phyloP scores from a whole-genome alignment of 2,797 vertebrate species.

The Benthosema pterotum region DNA sequence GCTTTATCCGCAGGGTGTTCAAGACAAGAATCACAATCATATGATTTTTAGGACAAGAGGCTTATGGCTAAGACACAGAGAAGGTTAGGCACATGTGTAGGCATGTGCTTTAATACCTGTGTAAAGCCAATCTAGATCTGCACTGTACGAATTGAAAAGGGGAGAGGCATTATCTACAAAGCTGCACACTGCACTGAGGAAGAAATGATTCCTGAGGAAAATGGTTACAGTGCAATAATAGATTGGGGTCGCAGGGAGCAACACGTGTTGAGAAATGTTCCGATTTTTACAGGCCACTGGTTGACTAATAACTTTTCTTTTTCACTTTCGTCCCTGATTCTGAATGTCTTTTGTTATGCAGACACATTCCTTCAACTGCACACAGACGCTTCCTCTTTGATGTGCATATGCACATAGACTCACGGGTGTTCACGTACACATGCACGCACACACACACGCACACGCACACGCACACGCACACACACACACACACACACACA shows the following conservation, averaged over 20 bases:
- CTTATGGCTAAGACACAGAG: slow-evolving; percentile 37
- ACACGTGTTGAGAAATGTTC: too few species aligned
- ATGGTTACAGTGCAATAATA: too few species aligned
- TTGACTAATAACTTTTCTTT: too few species aligned
- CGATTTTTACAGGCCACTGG: too few species aligned
- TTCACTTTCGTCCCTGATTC: too few species aligned
- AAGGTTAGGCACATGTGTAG: slow-evolving; percentile 36
- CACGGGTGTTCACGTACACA: neutral
- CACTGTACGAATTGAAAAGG: slow-evolving; percentile 41
- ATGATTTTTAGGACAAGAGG: slow-evolving; percentile 21
- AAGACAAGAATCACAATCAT: neutral
- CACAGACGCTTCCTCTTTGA: too few species aligned
- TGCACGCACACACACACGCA: neutral
- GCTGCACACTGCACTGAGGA: too few species aligned
- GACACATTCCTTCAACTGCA: too few species aligned
- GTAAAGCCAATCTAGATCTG: slow-evolving; percentile 25
- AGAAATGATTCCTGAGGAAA: too few species aligned
- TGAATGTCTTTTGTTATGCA: too few species aligned
- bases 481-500: too few species aligned
- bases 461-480: slow-evolving; percentile 23
- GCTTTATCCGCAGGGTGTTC: slow-evolving; percentile 6
- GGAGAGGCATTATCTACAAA: slow-evolving; percentile 33
- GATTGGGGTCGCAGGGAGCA: too few species aligned
- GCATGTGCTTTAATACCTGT: slow-evolving; percentile 22
- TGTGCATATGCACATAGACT: neutral